Evolutionary conservation across 1,140 invertebrate species (phyloP).

Genomic region (Triops longicaudatus): DNA sequence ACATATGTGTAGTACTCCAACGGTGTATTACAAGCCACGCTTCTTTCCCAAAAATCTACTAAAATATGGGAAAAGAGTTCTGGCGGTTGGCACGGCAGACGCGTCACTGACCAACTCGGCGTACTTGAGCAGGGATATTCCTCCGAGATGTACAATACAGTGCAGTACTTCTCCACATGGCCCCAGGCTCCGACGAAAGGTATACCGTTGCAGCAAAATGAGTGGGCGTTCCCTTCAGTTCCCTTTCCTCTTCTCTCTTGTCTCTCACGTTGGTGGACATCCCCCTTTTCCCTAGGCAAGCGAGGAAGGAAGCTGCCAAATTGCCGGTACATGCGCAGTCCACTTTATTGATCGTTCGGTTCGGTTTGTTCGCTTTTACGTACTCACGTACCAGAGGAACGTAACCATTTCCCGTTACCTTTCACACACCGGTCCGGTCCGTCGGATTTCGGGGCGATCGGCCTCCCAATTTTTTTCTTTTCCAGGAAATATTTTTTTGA

Average conservation of each 20-base stretch:
- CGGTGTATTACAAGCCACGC: no score
- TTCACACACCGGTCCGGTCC: neutral
- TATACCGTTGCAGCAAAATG: neutral
- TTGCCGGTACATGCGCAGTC: neutral
- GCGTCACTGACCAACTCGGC: neutral
- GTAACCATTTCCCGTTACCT: neutral
- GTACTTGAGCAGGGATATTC: neutral
- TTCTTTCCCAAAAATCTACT: no score
- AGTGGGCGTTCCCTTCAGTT: neutral
- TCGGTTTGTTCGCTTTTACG: neutral
- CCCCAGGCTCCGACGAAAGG: neutral
- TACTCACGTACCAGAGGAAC: neutral
- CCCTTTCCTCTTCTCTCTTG: neutral
- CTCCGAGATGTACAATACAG: neutral
- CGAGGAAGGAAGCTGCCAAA: neutral
- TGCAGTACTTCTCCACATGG: no score
- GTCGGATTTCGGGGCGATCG: neutral
- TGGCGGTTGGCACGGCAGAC: neutral
- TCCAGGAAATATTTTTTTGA: neutral
- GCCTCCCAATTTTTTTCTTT: neutral
- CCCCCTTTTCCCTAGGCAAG: no score
- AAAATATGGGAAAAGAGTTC: neutral
- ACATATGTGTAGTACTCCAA: no score
- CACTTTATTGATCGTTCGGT: neutral
- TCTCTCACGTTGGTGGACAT: constrained; percentile 10